Conservation (phyloP, 2,888 invertebrate species). For the Plusia festucae region DNA sequence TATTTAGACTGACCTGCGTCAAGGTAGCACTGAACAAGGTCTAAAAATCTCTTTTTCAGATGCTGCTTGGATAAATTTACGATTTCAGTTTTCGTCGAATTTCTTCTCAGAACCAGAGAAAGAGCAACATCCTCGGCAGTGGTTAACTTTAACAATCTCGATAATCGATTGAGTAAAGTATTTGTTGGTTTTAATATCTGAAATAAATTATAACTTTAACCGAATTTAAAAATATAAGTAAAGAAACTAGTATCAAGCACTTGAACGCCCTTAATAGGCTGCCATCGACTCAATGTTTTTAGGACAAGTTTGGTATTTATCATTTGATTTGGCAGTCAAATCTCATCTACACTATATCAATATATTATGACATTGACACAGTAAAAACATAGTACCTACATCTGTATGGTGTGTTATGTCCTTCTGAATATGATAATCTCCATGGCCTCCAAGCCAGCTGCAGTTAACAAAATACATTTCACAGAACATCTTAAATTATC, state of each 20-base stretch:
- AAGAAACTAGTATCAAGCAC: constrained; percentile 38
- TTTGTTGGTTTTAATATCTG: constrained; percentile 94
- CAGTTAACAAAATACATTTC: constrained; percentile 75
- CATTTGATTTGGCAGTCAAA: constrained; percentile 31
- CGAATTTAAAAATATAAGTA: constrained; percentile 22
- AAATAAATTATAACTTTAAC: constrained; percentile 64
- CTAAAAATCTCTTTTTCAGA: constrained; percentile 94
- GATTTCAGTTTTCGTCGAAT: constrained; percentile 94
- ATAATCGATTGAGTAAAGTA: constrained; percentile 95
- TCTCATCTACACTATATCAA: constrained; percentile 55
- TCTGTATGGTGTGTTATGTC: constrained; percentile 73
- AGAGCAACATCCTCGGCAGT: constrained; percentile 97
- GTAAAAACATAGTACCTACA: constrained; percentile 72
- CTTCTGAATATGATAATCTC: constrained; percentile 60
- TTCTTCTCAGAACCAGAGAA: constrained; percentile 94
- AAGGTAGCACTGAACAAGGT: constrained; percentile 95
- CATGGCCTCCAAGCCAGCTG: constrained; percentile 76
- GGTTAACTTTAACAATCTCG: constrained; percentile 95
- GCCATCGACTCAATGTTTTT: constrained; percentile 31
- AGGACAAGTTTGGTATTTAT: constrained; percentile 24
- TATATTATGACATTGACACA: constrained; percentile 60
- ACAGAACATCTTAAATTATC: constrained; percentile 59
- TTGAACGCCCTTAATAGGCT: constrained; percentile 29
- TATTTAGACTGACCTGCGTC: constrained; percentile 91
- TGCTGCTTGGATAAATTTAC: constrained; percentile 93